phyloP scores from a whole-genome alignment of 2,888 invertebrate genomes.

The Smittia aterrima region DNA sequence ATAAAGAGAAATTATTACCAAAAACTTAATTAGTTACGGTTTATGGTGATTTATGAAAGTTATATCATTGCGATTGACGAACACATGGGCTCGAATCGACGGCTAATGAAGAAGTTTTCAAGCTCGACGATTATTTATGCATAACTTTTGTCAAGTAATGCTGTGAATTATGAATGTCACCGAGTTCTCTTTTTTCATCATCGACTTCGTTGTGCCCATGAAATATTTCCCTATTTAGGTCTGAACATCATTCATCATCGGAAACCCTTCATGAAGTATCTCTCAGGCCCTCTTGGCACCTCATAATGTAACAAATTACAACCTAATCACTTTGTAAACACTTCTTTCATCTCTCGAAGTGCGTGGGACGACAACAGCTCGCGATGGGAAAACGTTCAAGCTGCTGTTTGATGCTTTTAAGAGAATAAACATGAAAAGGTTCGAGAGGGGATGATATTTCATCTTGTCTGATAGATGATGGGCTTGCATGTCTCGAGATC shows the following conservation, averaged over 20 bases:
- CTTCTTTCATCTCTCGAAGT: background rate
- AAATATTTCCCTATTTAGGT: background rate
- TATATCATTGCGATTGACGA: slow-evolving; percentile 14
- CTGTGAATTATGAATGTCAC: too few species aligned
- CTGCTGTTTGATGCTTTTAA: slow-evolving; percentile 29
- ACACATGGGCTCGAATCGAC: slow-evolving; percentile 18
- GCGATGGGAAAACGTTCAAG: slow-evolving; percentile 12
- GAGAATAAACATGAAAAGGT: slow-evolving; percentile 14
- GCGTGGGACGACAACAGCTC: too few species aligned
- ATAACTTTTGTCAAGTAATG: slow-evolving; percentile 16
- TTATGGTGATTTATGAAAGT: slow-evolving; percentile 32
- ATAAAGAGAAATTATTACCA: slow-evolving; percentile 35
- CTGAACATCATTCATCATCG: background rate
- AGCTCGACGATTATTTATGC: slow-evolving; percentile 32
- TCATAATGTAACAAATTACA: slow-evolving; percentile 30
- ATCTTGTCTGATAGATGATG: background rate
- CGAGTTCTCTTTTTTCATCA: background rate
- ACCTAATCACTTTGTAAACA: slow-evolving; percentile 27
- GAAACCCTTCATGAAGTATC: background rate
- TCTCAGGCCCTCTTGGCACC: slow-evolving; percentile 2
- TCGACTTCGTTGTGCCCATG: background rate
- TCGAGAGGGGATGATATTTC: slow-evolving; percentile 7
- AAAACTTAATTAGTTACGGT: slow-evolving; percentile 40
- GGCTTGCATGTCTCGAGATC: background rate
- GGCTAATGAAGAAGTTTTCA: background rate